Evolutionary conservation across 2,797 vertebrate genomes (phyloP), one percentile per base, ranked within the genome.

Genomic region (Pantherophis alleghaniensis): DNA sequence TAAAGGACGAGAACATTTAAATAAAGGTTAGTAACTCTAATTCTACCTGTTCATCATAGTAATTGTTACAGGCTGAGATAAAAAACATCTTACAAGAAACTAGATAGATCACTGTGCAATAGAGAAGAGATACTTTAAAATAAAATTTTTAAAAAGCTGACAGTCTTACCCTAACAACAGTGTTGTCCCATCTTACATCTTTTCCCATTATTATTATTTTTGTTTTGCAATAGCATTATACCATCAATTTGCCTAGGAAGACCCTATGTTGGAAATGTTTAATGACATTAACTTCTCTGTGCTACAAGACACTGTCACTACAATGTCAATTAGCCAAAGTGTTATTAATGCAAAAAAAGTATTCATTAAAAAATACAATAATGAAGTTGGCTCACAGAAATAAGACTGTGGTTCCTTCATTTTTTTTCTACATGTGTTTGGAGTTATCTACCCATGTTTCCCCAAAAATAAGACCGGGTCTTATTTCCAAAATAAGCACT

Each of bases 301-400:
- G 79, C 60, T 83, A 26, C 2, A 51, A 55, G 51, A 94, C 90
- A 87, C 60, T 87, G 9, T 91, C 89, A 26, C 57, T 93, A 94
- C 90, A 95, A 18, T 93, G 87, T 22, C 7, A 91, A 92, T 91
- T 96, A 95, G 24, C 89, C 83, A 91, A 11, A 86, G 83, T 91
- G 7, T 83, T 95, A 94, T 92, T 37, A 92, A 94, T 28, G 3
- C 91, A 95, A 96, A 95, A 61, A 61, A 95, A 95, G 59, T 1
- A 88, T 11, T 91, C 92, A 87, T 92, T 91, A 60, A 94, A 94
- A 96, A 92, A 60, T 92, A 9, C 24, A 90, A 37, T 79, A 88
- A 74, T 37, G 60, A 16, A 1, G 87, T 91, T 95, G 92, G 88
- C 55, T 92, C 51, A 91, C 0, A 93, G 91, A 69, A 28, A 66